phyloP scores from a whole-genome alignment of 1,140 invertebrate genomes.

The Heliconius nattereri region DNA sequence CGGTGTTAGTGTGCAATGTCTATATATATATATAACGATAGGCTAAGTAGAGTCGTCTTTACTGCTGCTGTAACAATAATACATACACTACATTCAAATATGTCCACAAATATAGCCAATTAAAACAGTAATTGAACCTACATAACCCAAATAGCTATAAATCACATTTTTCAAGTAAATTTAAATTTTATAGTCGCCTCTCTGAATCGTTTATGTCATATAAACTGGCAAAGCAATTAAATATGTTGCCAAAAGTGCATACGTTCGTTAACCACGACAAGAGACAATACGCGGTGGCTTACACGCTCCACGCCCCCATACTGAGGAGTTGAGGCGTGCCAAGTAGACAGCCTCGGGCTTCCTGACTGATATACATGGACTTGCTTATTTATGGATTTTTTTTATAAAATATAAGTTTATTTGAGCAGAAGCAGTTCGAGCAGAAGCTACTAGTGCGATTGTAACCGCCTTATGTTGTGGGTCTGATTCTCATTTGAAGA shows the following conservation, averaged over 20 bases:
- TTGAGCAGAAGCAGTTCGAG: neutral
- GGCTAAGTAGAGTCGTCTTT: too few relatives aligned
- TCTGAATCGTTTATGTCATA: neutral
- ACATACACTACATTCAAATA: too few relatives aligned
- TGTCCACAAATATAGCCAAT: too few relatives aligned
- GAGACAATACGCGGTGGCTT: neutral
- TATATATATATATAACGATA: too few relatives aligned
- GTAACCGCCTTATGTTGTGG: too few relatives aligned
- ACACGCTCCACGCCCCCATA: neutral
- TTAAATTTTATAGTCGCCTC: neutral
- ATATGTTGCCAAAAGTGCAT: constrained; percentile 7
- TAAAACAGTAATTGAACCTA: too few relatives aligned
- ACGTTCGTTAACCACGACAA: neutral
- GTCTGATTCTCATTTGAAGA: too few relatives aligned
- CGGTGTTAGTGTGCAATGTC: too few relatives aligned
- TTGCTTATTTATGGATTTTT: neutral
- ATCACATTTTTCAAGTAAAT: neutral
- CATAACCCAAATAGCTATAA: neutral
- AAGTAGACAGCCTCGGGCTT: neutral
- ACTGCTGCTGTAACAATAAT: too few relatives aligned
- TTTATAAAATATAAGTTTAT: neutral
- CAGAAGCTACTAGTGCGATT: too few relatives aligned
- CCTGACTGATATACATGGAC: neutral
- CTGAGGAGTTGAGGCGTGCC: neutral
- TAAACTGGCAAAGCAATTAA: constrained; percentile 1